These are phyloP conservation scores for cat (Felis catus) DNA, from an alignment of 2,113 vertebrate species.

Conservation along the genomic window F.catus_Fca126_mat1.0 CM031419.1:208730501-208731000, in stretches of 20 bases:
- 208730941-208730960: slow-evolving; percentile 66
- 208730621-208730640: background rate
- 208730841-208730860: too few relatives aligned
- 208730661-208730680: background rate
- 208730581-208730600: accelerated
- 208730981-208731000: slow-evolving; percentile 55
- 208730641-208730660: background rate
- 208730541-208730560: background rate
- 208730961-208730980: slow-evolving; percentile 70
- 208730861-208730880: background rate
- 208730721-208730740: background rate
- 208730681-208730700: background rate
- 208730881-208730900: background rate
- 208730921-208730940: background rate
- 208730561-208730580: background rate
- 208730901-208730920: background rate
- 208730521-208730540: background rate
- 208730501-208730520: background rate
- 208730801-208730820: background rate
- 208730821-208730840: background rate
- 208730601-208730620: background rate
- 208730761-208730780: background rate
- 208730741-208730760: background rate
- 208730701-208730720: background rate
- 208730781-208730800: background rate